Evolutionary conservation across 2,888 invertebrate species (phyloP).

Genomic region (Papilio demoleus): DNA sequence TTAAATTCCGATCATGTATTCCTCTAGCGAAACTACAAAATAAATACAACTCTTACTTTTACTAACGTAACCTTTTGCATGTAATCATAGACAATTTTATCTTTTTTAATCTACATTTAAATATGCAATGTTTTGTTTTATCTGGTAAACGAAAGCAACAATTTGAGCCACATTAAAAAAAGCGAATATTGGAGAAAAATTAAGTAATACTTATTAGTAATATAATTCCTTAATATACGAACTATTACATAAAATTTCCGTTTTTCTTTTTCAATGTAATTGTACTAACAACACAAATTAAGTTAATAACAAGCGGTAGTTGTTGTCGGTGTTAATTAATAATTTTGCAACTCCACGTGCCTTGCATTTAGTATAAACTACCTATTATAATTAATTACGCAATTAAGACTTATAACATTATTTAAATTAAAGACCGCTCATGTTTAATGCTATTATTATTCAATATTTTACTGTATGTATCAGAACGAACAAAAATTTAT

Average conservation of each 20-base stretch:
- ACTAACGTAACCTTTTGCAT: slow-evolving; percentile 5
- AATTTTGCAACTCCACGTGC: slow-evolving; percentile 3
- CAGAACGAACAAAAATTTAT: neutral
- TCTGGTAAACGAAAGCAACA: neutral
- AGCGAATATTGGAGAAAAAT: neutral
- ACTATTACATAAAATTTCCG: slow-evolving; percentile 9
- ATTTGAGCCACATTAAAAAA: neutral
- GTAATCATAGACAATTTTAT: neutral
- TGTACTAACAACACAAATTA: slow-evolving; percentile 25
- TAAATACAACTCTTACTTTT: slow-evolving; percentile 19
- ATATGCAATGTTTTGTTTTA: neutral
- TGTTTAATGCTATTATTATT: neutral
- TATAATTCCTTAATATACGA: neutral
- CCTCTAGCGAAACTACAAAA: slow-evolving; percentile 23
- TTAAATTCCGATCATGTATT: slow-evolving; percentile 12
- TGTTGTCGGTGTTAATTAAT: slow-evolving; percentile 1
- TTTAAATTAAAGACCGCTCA: neutral
- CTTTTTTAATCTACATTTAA: neutral
- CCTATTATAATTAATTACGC: slow-evolving; percentile 8
- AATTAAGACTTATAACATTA: neutral
- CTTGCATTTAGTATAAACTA: slow-evolving; percentile 1
- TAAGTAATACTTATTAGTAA: neutral
- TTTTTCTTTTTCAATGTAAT: slow-evolving; percentile 1
- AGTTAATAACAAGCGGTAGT: slow-evolving; percentile 11
- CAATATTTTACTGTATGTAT: neutral